phyloP scores from a whole-genome alignment of 2,113 vertebrate species.

The Eulemur rufifrons region DNA sequence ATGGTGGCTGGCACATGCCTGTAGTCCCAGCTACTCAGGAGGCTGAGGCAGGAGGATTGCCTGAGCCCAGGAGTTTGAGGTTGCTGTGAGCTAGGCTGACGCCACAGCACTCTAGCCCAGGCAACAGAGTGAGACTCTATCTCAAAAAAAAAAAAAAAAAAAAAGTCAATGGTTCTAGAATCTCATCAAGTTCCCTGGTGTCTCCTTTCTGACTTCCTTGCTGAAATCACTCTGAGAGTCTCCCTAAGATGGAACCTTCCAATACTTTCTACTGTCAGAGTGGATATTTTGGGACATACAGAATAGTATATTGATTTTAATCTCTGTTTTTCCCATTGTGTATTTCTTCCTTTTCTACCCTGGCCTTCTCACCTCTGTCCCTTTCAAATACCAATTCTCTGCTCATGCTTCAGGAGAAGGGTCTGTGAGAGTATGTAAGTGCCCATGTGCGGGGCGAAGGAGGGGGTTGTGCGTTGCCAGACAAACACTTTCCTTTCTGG shows the following conservation, averaged over 20 bases:
- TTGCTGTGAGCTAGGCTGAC: too few relatives aligned
- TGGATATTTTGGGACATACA: neutral
- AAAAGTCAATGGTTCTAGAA: rapidly evolving
- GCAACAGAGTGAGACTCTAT: too few relatives aligned
- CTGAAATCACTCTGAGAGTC: neutral
- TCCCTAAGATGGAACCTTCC: neutral
- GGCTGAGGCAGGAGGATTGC: too few relatives aligned
- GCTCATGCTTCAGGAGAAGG: neutral
- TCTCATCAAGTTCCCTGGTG: neutral
- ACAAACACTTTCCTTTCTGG: neutral
- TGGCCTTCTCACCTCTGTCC: neutral
- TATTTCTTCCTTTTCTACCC: neutral
- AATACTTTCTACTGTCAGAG: neutral
- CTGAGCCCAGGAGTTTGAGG: too few relatives aligned
- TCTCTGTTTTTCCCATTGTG: neutral
- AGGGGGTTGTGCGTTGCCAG: neutral
- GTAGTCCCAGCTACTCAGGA: too few relatives aligned
- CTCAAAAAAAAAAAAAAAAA: too few relatives aligned
- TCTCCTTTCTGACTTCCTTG: neutral
- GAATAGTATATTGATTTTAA: neutral
- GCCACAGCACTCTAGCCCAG: too few relatives aligned
- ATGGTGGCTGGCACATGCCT: too few relatives aligned
- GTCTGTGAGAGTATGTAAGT: neutral
- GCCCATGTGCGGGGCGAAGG: too few relatives aligned
- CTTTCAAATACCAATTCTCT: neutral